Conservation (phyloP, 2,888 invertebrate genomes). For the Boloria selene region DNA sequence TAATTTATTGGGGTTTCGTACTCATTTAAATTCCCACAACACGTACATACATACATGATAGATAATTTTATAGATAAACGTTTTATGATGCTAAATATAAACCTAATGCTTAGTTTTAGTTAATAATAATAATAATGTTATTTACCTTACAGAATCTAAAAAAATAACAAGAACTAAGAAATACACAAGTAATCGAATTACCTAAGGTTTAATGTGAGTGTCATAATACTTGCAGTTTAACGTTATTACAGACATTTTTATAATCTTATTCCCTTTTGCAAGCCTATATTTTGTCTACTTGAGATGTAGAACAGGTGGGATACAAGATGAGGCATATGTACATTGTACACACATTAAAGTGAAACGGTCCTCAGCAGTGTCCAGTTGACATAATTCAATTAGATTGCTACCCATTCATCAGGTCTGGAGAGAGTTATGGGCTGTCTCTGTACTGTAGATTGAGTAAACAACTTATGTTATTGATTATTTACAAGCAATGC, state of each 20-base stretch:
- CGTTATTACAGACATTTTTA: too few relatives aligned
- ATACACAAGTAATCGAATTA: too few relatives aligned
- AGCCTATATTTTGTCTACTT: background rate
- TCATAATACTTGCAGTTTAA: too few relatives aligned
- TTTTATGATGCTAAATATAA: background rate
- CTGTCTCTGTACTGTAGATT: constrained; percentile 26
- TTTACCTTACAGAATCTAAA: too few relatives aligned
- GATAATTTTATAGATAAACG: background rate
- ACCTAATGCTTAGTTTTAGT: too few relatives aligned
- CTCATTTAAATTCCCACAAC: background rate
- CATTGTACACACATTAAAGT: constrained; percentile 12
- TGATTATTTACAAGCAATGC: constrained; percentile 4
- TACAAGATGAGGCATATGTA: background rate
- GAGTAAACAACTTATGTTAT: constrained; percentile 19
- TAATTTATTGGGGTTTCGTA: constrained; percentile 14
- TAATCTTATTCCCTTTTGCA: background rate
- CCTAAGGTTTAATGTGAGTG: too few relatives aligned
- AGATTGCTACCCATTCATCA: constrained; percentile 45
- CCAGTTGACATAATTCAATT: constrained; percentile 46
- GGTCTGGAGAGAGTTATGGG: constrained; percentile 31
- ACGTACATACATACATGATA: constrained; percentile 1
- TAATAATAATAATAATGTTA: too few relatives aligned
- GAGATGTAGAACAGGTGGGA: background rate
- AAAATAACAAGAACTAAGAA: too few relatives aligned
- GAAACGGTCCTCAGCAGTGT: constrained; percentile 26